A percentile compares a stretch with the other conserved stretches of the same genome.
Conservation (phyloP, 2,113 vertebrate species). For the Epinephelus fuscoguttatus region DNA sequence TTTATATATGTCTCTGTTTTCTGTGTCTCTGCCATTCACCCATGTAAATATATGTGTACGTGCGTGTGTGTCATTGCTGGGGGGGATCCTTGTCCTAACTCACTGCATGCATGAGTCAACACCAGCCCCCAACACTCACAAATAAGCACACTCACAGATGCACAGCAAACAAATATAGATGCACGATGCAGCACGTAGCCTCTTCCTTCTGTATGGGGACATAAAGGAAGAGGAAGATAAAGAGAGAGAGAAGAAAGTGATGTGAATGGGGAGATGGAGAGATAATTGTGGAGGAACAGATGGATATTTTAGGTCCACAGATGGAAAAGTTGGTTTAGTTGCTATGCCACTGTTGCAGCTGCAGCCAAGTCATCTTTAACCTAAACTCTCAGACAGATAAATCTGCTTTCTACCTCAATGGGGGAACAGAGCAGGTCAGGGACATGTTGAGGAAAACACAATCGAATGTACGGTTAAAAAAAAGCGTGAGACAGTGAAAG, state of each 20-base stretch:
- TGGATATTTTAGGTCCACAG: constrained; percentile 5
- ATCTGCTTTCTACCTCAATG: constrained; percentile 28
- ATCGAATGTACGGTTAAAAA: background rate
- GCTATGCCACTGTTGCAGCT: background rate
- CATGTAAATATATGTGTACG: constrained; percentile 38
- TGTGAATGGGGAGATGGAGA: background rate
- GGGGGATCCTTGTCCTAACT: constrained; percentile 67
- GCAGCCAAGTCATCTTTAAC: constrained; percentile 38
- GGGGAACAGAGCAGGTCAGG: constrained; percentile 4
- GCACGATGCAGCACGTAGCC: background rate
- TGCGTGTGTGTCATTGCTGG: constrained; percentile 53
- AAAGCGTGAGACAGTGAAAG: background rate
- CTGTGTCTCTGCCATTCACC: constrained; percentile 22
- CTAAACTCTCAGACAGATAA: constrained; percentile 24
- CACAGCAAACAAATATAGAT: constrained; percentile 23
- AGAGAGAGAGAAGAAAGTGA: background rate
- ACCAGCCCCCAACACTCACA: constrained; percentile 37
- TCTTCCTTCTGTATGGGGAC: background rate
- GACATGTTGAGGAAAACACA: background rate
- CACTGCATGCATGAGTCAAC: constrained; percentile 72
- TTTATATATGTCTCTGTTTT: background rate
- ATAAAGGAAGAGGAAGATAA: background rate
- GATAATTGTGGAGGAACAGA: background rate
- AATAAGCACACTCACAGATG: constrained; percentile 42
- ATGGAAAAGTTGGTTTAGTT: constrained; percentile 37